Conservation (phyloP, 2,888 invertebrate species). For the Criorhina ranunculi region DNA sequence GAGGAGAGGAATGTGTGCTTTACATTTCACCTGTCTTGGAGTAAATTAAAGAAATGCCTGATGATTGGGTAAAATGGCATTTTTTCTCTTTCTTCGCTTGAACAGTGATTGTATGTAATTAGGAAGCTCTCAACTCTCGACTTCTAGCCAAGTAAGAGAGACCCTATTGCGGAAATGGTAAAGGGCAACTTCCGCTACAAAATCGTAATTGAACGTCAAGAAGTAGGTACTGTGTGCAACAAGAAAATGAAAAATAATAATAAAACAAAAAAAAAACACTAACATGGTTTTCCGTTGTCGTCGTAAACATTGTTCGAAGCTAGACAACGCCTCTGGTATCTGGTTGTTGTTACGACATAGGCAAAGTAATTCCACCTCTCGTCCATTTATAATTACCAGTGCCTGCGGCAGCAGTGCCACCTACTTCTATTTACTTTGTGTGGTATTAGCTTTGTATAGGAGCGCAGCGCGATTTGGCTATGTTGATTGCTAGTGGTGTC, state of each 20-base stretch:
- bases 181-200: constrained; percentile 63
- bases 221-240: constrained; percentile 44
- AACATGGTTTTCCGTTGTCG: constrained; percentile 53
- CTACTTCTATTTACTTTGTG: constrained; percentile 71
- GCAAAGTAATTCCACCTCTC: constrained; percentile 74
- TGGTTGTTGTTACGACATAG: constrained; percentile 71
- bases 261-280: constrained; percentile 50
- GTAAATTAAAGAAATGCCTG: constrained; percentile 46
- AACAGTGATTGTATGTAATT: constrained; percentile 38
- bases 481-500: constrained; percentile 25
- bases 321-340: constrained; percentile 74
- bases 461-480: constrained; percentile 21
- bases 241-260: constrained; percentile 20
- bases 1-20: constrained; percentile 51
- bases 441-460: constrained; percentile 38
- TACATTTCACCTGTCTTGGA: constrained; percentile 69
- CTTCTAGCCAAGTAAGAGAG: not conserved
- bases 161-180: constrained; percentile 45
- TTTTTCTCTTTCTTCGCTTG: constrained; percentile 5
- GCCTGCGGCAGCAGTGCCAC: constrained; percentile 58
- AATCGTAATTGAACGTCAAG: constrained; percentile 54
- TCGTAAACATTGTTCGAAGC: constrained; percentile 29
- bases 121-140: constrained; percentile 15
- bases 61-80: constrained; percentile 24
- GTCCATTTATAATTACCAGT: constrained; percentile 67